These are phyloP conservation scores for Xestia rhomboidea DNA, from an alignment of 2,888 invertebrate species.

Conservation along the genomic window DNA sequence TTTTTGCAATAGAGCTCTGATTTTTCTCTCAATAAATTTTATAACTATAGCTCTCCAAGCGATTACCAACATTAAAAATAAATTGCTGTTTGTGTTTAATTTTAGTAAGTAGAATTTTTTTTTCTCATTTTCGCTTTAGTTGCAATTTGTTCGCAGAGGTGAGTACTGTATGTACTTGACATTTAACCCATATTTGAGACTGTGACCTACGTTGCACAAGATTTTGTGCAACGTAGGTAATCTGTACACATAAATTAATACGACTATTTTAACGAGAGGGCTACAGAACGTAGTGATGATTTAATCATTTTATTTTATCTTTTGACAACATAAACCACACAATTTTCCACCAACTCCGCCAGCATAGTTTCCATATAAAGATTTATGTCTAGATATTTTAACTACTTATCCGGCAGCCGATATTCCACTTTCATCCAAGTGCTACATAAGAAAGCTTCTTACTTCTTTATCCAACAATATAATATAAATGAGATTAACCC, in stretches of 20 bases:
- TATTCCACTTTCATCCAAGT: constrained; percentile 53
- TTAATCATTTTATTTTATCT: not conserved
- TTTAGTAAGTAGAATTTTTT: constrained; percentile 15
- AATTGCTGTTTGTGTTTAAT: constrained; percentile 45
- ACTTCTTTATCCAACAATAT: constrained; percentile 65
- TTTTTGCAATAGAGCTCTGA: constrained; percentile 60
- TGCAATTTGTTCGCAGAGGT: constrained; percentile 16
- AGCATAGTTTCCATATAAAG: constrained; percentile 2
- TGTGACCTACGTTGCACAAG: too few relatives aligned
- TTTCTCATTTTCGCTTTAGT: not conserved
- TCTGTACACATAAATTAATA: not conserved
- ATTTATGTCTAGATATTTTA: constrained; percentile 51
- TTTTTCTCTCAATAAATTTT: constrained; percentile 57
- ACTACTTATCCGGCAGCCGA: constrained; percentile 49
- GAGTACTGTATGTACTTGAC: constrained; percentile 16
- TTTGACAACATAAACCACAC: not conserved
- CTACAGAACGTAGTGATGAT: not conserved
- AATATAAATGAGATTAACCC: constrained; percentile 74
- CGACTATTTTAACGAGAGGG: not conserved
- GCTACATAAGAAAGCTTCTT: constrained; percentile 65
- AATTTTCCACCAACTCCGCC: not conserved
- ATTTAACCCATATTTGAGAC: constrained; percentile 30
- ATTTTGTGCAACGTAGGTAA: not conserved
- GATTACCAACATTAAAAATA: constrained; percentile 35
- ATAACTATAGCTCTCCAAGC: constrained; percentile 30